Evolutionary conservation across 2,113 vertebrate species (phyloP), one percentile per base, ranked within the genome.

Genomic region (Morone chrysops): DNA sequence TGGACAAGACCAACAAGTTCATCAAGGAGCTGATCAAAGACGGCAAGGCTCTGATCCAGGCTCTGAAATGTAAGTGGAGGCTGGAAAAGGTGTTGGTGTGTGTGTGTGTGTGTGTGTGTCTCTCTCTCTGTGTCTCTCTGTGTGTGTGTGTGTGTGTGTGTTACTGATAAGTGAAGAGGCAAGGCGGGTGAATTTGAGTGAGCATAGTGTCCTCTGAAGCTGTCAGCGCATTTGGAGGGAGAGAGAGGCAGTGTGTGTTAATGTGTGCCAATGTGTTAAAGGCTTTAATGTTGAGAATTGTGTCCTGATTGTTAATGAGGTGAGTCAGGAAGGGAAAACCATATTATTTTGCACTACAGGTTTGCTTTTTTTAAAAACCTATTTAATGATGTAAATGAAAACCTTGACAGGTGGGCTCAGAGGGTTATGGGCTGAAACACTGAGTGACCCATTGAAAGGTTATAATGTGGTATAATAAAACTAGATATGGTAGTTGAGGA

Each of bases 1-100:
- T 99, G 95, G 98, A 99, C 88, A 99, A 98, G 93, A 99, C 98
- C 90, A 99, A 97, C 94, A 99, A 99, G 96, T 99, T 99, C 95
- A 99, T 99, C 94, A 99, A 99, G 94, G 98, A 99, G 94, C 96
- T 99, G 72, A 97, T 98, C 78, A 99, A 99, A 90, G 98, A 99
- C 85, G 97, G 97, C 50, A 99, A 98, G 92, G 96, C 97, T 13
- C 96, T 98, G 51, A 95, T 99, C 87, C 96, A 94, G 81, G 97
- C 98, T 41, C 93, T 98, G 69, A 99, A 97, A 95, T 96, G 98
- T 99, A 95, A 97, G 98, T 90, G 4, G 31, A 38, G 25, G 9
- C 47, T 45, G 10, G 41, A 51, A 54, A n/a, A 61, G 18, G 50
- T 54, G 72, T 73, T 43, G 70, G 51, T 81, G 66, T 76, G 17